These are phyloP conservation scores for Microtus oregoni DNA, from an alignment of 2,113 vertebrate species.

Conservation along the genomic window DNA sequence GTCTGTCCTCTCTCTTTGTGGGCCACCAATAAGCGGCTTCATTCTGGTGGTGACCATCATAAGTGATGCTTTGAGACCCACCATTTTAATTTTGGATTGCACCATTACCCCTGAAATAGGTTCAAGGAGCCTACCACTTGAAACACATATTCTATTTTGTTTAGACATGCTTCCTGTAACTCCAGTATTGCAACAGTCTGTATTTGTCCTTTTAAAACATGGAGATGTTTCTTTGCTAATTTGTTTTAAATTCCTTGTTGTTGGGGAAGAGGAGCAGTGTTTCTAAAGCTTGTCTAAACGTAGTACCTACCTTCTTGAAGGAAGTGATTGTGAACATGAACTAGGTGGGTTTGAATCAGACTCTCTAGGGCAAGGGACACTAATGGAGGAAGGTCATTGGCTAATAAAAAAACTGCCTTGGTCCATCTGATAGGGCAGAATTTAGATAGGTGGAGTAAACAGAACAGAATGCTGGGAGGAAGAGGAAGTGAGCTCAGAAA, in stretches of 20 bases:
- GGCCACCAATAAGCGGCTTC: neutral
- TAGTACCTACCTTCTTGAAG: constrained; percentile 9
- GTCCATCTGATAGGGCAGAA: too few relatives aligned
- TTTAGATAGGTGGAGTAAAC: too few relatives aligned
- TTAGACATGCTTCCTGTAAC: neutral
- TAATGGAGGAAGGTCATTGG: too few relatives aligned
- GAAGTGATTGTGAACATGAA: neutral
- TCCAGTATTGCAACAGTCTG: neutral
- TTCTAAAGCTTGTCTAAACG: neutral
- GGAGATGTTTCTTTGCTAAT: neutral
- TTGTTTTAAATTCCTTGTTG: neutral
- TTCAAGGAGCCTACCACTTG: neutral
- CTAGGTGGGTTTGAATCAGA: neutral
- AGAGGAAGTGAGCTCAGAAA: too few relatives aligned
- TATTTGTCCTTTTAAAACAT: neutral
- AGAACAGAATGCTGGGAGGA: too few relatives aligned
- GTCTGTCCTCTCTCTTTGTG: neutral
- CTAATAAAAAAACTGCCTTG: too few relatives aligned
- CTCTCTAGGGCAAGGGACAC: neutral
- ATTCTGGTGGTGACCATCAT: neutral
- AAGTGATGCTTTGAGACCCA: neutral
- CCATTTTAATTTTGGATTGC: neutral
- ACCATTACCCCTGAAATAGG: neutral
- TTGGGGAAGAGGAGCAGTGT: neutral
- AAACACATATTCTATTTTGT: neutral